phyloP scores from a whole-genome alignment of 53 echinoderm and acorn worm species.

The Echinarachnius parma region DNA sequence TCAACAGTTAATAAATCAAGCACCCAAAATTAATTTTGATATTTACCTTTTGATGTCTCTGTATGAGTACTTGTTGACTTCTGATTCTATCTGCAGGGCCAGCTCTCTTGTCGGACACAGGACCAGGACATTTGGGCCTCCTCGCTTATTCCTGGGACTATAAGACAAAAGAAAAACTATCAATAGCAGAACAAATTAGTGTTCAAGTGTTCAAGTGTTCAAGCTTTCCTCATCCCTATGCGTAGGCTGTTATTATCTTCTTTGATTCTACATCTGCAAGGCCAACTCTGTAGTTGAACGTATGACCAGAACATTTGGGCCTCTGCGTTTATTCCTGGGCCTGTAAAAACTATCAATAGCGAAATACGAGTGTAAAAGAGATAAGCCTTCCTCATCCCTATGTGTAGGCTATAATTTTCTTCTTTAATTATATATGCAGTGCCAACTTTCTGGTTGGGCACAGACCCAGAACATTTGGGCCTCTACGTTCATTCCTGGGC shows the following conservation, averaged over 20 bases:
- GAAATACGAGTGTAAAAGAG: too few species aligned
- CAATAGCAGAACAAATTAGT: not conserved
- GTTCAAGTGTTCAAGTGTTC: too few species aligned
- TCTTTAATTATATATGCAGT: too few species aligned
- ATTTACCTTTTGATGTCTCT: slow-evolving; percentile 95
- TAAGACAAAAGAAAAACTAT: not conserved
- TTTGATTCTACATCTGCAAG: slow-evolving; percentile 97
- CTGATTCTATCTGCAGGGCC: slow-evolving; percentile 87
- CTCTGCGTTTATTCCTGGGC: slow-evolving; percentile 58
- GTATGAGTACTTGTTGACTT: slow-evolving; percentile 96
- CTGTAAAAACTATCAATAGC: not conserved
- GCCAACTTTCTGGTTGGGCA: slow-evolving; percentile 94
- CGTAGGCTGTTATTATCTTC: too few species aligned
- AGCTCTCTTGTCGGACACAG: slow-evolving; percentile 93
- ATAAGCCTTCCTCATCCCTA: too few species aligned
- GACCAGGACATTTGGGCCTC: slow-evolving; percentile 86
- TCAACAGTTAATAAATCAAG: too few species aligned
- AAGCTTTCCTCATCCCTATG: too few species aligned
- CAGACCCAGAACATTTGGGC: slow-evolving; percentile 88
- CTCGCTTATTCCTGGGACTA: slow-evolving; percentile 51
- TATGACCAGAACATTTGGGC: slow-evolving; percentile 89
- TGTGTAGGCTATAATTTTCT: too few species aligned
- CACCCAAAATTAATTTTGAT: too few species aligned
- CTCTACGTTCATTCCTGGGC: slow-evolving; percentile 58
- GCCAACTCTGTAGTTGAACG: slow-evolving; percentile 92